These are phyloP conservation scores for Motacilla alba DNA, from an alignment of 2,113 vertebrate species.

Conservation along the genomic window DNA sequence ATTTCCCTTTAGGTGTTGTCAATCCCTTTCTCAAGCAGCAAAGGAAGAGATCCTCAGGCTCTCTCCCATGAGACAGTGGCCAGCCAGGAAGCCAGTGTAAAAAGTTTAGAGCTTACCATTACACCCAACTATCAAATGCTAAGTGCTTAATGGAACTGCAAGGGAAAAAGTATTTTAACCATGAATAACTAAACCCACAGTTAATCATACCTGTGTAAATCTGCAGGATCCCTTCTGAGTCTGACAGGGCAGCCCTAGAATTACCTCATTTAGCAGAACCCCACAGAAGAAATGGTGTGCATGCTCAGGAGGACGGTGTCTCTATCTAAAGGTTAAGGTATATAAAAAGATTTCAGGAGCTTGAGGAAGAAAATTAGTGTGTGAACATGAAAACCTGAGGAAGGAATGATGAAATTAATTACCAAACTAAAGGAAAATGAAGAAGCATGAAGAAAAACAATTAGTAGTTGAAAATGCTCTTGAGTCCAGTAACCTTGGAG, in stretches of 20 bases:
- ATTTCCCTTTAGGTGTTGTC: not conserved
- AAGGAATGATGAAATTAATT: constrained; percentile 39
- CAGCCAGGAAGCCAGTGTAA: not conserved
- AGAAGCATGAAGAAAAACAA: constrained; percentile 33
- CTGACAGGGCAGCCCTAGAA: not conserved
- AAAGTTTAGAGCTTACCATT: not conserved
- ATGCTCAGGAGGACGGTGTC: not conserved
- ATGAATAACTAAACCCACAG: not conserved
- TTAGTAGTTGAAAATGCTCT: constrained; percentile 27
- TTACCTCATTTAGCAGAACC: not conserved
- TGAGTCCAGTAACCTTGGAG: not conserved
- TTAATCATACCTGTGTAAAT: not conserved
- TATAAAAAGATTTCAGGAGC: not conserved
- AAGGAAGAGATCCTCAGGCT: not conserved
- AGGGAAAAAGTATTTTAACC: not conserved
- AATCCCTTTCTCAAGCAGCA: not conserved
- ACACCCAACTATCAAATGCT: not conserved
- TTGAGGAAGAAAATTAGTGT: constrained; percentile 25
- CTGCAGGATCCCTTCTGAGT: not conserved
- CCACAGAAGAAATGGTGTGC: not conserved
- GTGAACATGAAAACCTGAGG: constrained; percentile 9
- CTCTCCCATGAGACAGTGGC: not conserved
- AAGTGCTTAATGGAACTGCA: not conserved
- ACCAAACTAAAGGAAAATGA: constrained; percentile 7
- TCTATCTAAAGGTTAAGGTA: not conserved